These are phyloP conservation scores for Sigmodon hispidus DNA, from an alignment of 2,113 vertebrate genomes.

Conservation along the genomic window DNA sequence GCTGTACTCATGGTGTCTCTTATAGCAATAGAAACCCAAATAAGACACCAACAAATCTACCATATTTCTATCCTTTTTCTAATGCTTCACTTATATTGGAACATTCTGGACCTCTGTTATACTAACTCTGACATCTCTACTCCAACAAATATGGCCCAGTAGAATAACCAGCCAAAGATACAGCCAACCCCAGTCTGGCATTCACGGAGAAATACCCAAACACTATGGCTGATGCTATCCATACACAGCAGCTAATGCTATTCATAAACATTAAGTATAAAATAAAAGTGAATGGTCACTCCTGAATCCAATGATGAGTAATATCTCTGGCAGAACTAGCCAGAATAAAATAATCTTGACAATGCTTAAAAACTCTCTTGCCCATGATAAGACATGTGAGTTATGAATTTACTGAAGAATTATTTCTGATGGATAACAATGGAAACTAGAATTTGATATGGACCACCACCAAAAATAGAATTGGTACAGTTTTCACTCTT, in stretches of 20 bases:
- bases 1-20: not conserved
- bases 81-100: not conserved
- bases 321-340: not conserved
- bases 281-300: not conserved
- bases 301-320: not conserved
- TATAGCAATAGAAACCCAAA: not conserved
- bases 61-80: not conserved
- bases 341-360: constrained; percentile 3
- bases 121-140: not conserved
- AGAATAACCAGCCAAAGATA: not conserved
- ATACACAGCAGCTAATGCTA: not conserved
- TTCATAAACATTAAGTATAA: not conserved
- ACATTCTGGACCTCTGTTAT: not conserved
- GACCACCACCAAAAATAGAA: not conserved
- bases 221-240: not conserved
- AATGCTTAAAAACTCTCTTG: not conserved
- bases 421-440: not conserved
- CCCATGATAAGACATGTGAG: not conserved
- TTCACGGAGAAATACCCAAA: not conserved
- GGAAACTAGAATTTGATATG: not conserved
- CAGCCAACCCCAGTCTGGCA: not conserved
- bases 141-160: not conserved
- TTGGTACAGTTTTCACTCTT: not conserved
- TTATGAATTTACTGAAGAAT: not conserved
- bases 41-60: not conserved